Base-by-base conservation (phyloP, 1,140 invertebrate genomes). In the Solenopsis invicta region DNA sequence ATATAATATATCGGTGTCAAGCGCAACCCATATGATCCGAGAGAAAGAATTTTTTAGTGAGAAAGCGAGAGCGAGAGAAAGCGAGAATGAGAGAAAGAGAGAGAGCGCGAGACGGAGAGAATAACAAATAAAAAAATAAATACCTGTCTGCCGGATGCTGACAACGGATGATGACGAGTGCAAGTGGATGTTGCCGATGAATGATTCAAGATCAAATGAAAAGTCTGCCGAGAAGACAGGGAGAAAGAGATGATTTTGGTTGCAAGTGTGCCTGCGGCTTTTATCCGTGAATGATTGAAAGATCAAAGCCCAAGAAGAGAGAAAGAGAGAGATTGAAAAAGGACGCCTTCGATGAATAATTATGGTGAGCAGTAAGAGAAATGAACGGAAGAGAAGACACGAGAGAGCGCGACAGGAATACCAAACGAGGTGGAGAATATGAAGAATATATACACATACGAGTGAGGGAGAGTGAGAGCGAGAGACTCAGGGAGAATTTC, bases 131-230 rank as follows among this genome's bases (percentile, higher is more conserved):
- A 80, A 56, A 85, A 66, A 56, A 84, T 50, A 81, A 71, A 80
- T 91, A 86, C 85, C 88, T 92, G 85, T 86, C 81, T 86, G 90
- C 89, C 75, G 88, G 77, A 90, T 92, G 77, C 80, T 82, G 89
- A 91, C 89, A 78, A 91, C 75, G 90, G 89, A 92, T 92, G 92
- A 92, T 91, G 85, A 90, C 88, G 89, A 92, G 72, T 92, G 90
- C 90, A 93, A 93, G 90, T 93, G 87, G 89, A 93, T 93, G 92
- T 93, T 93, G 91, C 92, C 90, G 88, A 93, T 91, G 91, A 92
- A 87, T 91, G 91, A 87, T 77, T 84, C 84, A 92, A 88, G 85
- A 76, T 59, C 88, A 86, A 90, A 45, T 29, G 76, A 80, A 66
- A 81, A 69, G 87, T 41, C 80, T 91, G 69, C 85, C 45, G 45